Percentiles rank a stretch among this genome's conserved stretches.
These are phyloP conservation scores for Phyllotreta striolata DNA, from an alignment of 2,888 invertebrate genomes.

Conservation along the genomic window DNA sequence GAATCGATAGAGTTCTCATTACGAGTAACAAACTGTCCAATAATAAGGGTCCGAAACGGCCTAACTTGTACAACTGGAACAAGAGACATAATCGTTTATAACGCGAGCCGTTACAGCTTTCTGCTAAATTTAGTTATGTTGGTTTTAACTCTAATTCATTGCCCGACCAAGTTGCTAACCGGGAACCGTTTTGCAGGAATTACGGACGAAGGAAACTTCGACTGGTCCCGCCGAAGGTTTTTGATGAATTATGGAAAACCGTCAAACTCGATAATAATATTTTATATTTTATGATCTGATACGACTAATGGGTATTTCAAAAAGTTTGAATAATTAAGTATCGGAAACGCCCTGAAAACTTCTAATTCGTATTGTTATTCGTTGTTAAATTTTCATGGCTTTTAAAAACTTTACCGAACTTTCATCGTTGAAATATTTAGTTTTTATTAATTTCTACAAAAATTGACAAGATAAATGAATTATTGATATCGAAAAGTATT, in stretches of 20 bases:
- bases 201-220: constrained; percentile 27
- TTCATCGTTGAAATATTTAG: neutral
- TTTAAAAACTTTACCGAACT: neutral
- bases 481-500: too few relatives aligned
- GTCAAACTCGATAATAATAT: constrained; percentile 32
- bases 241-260: constrained; percentile 35
- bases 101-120: constrained; percentile 37
- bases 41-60: constrained; percentile 37
- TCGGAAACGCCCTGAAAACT: constrained; percentile 5
- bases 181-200: constrained; percentile 36
- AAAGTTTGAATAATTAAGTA: constrained; percentile 28
- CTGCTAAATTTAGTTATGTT: constrained; percentile 43
- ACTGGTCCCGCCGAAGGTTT: constrained; percentile 27
- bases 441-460: too few relatives aligned
- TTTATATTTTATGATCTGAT: constrained; percentile 26
- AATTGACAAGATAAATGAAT: too few relatives aligned
- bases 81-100: constrained; percentile 45
- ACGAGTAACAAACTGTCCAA: constrained; percentile 37
- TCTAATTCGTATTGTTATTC: constrained; percentile 7
- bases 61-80: constrained; percentile 42
- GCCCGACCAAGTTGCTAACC: constrained; percentile 39
- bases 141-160: constrained; percentile 42
- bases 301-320: constrained; percentile 15
- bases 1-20: constrained; percentile 41
- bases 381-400: constrained; percentile 7